Conservation (phyloP, 2,797 vertebrate genomes). For the Allobates femoralis region DNA sequence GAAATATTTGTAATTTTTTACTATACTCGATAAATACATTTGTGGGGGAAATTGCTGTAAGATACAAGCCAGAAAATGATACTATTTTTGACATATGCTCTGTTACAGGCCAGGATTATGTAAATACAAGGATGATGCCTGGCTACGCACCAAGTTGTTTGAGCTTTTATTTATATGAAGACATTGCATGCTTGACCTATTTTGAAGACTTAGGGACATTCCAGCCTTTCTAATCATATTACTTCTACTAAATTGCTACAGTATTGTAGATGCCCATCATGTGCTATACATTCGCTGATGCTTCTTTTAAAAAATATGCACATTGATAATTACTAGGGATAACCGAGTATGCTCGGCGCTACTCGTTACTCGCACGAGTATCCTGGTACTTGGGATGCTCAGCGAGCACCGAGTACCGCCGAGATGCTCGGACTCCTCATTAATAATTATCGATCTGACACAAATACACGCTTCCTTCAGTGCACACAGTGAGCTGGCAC, state of each 20-base stretch:
- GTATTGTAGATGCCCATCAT: not conserved
- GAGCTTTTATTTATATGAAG: not conserved
- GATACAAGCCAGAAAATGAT: not conserved
- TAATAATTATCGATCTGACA: too few species aligned
- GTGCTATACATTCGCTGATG: not conserved
- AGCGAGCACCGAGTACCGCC: too few species aligned
- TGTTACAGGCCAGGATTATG: not conserved
- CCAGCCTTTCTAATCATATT: not conserved
- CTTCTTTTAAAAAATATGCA: not conserved
- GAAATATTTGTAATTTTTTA: not conserved
- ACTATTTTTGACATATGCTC: not conserved
- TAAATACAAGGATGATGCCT: not conserved
- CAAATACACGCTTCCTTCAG: too few species aligned
- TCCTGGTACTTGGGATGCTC: too few species aligned
- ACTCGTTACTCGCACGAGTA: too few species aligned
- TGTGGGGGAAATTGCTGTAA: not conserved
- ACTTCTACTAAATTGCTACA: not conserved
- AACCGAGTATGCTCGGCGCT: too few species aligned
- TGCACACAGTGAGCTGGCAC: too few species aligned
- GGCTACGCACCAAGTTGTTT: conserved; percentile 11
- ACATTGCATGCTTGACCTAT: not conserved
- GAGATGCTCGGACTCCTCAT: too few species aligned
- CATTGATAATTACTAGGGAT: too few species aligned
- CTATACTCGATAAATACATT: not conserved
- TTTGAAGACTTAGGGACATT: conserved; percentile 1